Conservation (phyloP, 2,888 invertebrate species). For the Tetragonisca angustula region DNA sequence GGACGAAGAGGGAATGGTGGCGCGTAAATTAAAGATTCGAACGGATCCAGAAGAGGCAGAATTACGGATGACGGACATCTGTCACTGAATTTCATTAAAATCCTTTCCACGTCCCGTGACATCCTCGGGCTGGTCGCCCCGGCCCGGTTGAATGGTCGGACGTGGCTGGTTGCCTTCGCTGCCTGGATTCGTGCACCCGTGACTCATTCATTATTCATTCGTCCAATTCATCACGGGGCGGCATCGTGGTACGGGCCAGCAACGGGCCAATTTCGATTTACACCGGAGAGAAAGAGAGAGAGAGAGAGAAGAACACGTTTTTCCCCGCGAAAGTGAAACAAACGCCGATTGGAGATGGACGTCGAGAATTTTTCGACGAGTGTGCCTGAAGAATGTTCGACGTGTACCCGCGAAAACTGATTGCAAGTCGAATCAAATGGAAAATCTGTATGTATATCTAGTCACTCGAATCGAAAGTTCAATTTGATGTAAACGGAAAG, state of each 20-base stretch:
- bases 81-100: slow-evolving; percentile 64
- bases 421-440: no score
- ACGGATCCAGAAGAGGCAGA: slow-evolving; percentile 27
- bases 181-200: slow-evolving; percentile 35
- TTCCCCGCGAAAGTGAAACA: no score
- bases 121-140: slow-evolving; percentile 33
- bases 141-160: not conserved
- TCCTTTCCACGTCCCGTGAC: slow-evolving; percentile 52
- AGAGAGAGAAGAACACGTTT: slow-evolving; percentile 8
- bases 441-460: no score
- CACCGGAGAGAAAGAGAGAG: slow-evolving; percentile 37
- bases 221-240: slow-evolving; percentile 53
- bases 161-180: slow-evolving; percentile 1
- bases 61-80: slow-evolving; percentile 59
- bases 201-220: slow-evolving; percentile 65
- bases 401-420: no score
- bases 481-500: no score
- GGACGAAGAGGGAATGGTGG: no score
- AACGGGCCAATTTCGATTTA: slow-evolving; percentile 32
- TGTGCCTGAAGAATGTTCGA: no score
- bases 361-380: no score
- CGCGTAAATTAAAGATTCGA: slow-evolving; percentile 33
- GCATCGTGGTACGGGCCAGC: slow-evolving; percentile 16
- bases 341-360: no score
- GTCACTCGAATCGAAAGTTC: no score